A percentile compares a stretch with the other conserved stretches of the same genome.
These are phyloP conservation scores for Callopanchax toddi DNA, from an alignment of 2,113 vertebrate genomes.

Conservation along the genomic window DNA sequence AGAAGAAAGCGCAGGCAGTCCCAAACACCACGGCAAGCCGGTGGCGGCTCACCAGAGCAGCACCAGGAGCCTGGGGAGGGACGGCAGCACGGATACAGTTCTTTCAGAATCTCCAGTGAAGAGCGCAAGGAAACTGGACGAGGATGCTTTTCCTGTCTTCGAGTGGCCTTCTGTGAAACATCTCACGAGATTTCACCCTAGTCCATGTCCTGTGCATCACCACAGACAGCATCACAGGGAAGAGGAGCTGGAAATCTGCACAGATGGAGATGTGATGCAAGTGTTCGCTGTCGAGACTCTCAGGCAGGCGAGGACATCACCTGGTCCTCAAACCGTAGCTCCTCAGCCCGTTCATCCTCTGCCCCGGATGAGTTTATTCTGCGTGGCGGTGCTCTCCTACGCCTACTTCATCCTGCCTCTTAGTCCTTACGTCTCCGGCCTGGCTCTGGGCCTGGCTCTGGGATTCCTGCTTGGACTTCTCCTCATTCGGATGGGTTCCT, in stretches of 20 bases:
- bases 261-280: constrained; percentile 78
- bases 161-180: constrained; percentile 62
- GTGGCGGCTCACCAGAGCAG: constrained; percentile 38
- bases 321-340: neutral
- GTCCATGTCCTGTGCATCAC: constrained; percentile 59
- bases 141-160: constrained; percentile 58
- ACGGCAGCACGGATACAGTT: constrained; percentile 51
- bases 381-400: constrained; percentile 80
- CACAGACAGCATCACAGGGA: constrained; percentile 35
- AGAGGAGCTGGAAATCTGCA: constrained; percentile 76
- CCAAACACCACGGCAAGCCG: constrained; percentile 67
- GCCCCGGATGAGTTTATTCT: constrained; percentile 79
- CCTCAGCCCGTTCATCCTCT: constrained; percentile 49
- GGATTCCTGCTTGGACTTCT: constrained; percentile 86
- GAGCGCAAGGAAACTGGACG: constrained; percentile 38
- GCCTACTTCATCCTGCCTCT: constrained; percentile 85
- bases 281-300: constrained; percentile 61
- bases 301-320: neutral
- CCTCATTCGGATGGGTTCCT: constrained; percentile 77
- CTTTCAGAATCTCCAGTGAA: constrained; percentile 48
- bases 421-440: constrained; percentile 84
- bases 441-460: constrained; percentile 82
- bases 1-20: constrained; percentile 79
- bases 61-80: constrained; percentile 51
- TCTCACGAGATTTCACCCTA: constrained; percentile 16